Evolutionary conservation across 2,888 invertebrate species (phyloP).

Genomic region (Dione juno): DNA sequence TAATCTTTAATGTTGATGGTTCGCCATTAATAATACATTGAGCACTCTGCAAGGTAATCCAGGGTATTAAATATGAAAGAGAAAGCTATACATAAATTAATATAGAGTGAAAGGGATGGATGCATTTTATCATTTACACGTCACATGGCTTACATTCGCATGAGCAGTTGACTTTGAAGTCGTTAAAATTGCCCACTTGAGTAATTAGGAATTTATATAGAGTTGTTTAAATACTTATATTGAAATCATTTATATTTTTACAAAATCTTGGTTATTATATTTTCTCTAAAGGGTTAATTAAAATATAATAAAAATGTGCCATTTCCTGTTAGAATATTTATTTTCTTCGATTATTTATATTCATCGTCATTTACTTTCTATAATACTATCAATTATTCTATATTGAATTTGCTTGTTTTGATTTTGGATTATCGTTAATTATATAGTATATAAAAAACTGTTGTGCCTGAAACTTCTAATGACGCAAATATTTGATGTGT

Average conservation of each 20-base stretch:
- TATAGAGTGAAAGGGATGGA: conserved; percentile 44
- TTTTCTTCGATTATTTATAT: too few relatives aligned
- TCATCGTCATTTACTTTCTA: too few relatives aligned
- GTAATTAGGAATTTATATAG: conserved; percentile 56
- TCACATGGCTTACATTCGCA: conserved; percentile 66
- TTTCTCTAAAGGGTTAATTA: too few relatives aligned
- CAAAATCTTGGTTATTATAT: too few relatives aligned
- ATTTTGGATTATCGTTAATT: too few relatives aligned
- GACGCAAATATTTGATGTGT: too few relatives aligned
- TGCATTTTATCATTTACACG: conserved; percentile 69
- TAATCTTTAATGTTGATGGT: conserved; percentile 4
- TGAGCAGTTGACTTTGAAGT: conserved; percentile 58
- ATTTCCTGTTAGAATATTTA: too few relatives aligned
- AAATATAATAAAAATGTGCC: too few relatives aligned
- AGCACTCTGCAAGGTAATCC: conserved; percentile 17
- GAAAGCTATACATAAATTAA: conserved; percentile 38
- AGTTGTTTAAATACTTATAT: conserved; percentile 43
- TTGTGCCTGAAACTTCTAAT: too few relatives aligned
- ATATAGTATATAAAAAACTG: too few relatives aligned
- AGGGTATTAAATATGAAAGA: conserved; percentile 43
- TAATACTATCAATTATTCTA: too few relatives aligned
- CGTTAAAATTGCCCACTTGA: conserved; percentile 63
- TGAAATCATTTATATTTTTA: neutral
- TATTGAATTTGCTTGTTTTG: too few relatives aligned
- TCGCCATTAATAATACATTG: conserved; percentile 12